These are phyloP conservation scores for Tyrophagus putrescentiae DNA, from an alignment of 1,140 invertebrate genomes.

Conservation along the genomic window DNA sequence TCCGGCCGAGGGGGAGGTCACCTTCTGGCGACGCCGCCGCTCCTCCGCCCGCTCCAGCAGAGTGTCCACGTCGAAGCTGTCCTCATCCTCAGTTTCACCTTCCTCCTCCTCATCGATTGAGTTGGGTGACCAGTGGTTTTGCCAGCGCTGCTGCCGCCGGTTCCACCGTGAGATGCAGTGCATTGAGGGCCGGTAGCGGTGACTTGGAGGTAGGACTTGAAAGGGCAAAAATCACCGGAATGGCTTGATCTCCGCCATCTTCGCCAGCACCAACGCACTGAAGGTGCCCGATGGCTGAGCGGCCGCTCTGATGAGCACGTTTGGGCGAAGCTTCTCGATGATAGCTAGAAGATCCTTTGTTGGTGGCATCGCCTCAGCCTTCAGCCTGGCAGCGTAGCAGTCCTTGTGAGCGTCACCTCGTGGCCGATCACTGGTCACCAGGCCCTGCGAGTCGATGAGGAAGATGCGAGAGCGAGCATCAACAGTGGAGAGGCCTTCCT, in stretches of 20 bases:
- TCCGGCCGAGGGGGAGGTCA: no score
- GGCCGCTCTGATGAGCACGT: slow-evolving; percentile 65
- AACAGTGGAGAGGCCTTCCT: slow-evolving; percentile 55
- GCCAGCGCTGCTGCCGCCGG: no score
- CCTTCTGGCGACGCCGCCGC: no score
- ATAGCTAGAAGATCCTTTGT: slow-evolving; percentile 60
- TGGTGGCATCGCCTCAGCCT: no score
- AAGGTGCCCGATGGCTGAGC: slow-evolving; percentile 76
- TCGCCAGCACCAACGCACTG: slow-evolving; percentile 61
- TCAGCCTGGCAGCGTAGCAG: slow-evolving; percentile 66
- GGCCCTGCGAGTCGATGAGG: slow-evolving; percentile 40
- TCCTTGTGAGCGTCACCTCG: slow-evolving; percentile 48
- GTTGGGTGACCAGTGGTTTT: no score
- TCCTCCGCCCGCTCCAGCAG: no score
- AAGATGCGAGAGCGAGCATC: slow-evolving; percentile 68
- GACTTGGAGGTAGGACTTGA: slow-evolving; percentile 90
- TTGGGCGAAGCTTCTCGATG: slow-evolving; percentile 64
- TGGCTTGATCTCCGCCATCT: slow-evolving; percentile 72
- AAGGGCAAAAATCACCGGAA: slow-evolving; percentile 81
- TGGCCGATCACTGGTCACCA: slow-evolving; percentile 29
- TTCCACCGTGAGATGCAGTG: no score
- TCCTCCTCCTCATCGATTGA: no score
- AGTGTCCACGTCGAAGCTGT: no score
- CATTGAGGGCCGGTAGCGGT: no score
- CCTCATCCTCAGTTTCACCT: no score